Evolutionary conservation across 2,888 invertebrate genomes (phyloP).

Genomic region (Helleia helle): DNA sequence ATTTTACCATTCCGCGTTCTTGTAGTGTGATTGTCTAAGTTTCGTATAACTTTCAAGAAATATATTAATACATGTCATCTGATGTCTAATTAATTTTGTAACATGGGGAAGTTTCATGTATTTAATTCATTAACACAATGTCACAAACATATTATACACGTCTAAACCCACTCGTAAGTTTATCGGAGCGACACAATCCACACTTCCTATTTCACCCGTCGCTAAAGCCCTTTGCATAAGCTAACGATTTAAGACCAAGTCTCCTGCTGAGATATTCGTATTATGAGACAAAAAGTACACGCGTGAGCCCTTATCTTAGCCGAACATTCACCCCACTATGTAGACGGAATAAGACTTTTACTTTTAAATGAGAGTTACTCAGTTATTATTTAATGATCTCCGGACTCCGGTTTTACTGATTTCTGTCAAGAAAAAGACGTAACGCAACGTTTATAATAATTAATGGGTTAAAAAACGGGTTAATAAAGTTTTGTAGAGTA

Average conservation of each 20-base stretch:
- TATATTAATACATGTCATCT: no score
- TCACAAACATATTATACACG: conserved; percentile 6
- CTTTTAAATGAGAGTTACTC: conserved; percentile 22
- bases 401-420: no score
- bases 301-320: conserved; percentile 48
- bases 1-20: no score
- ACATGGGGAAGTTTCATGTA: conserved; percentile 1
- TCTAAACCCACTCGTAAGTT: conserved; percentile 3
- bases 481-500: no score
- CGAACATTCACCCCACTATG: conserved; percentile 42
- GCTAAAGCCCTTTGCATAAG: conserved; percentile 26
- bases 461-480: no score
- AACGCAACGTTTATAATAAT: no score
- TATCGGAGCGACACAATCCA: conserved; percentile 4
- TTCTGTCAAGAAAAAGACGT: no score
- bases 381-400: not conserved
- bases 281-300: conserved; percentile 54
- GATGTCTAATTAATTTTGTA: conserved; percentile 8
- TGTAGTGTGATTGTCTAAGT: no score
- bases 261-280: conserved; percentile 39
- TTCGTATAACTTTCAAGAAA: no score
- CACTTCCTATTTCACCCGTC: conserved; percentile 4
- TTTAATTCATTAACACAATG: conserved; percentile 7
- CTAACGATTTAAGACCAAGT: conserved; percentile 38
- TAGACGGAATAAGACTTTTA: conserved; percentile 14